Percentiles rank a stretch among this genome's conserved stretches.
Evolutionary conservation across 2,888 invertebrate species (phyloP).

Genomic region (Apocheima hispidaria): DNA sequence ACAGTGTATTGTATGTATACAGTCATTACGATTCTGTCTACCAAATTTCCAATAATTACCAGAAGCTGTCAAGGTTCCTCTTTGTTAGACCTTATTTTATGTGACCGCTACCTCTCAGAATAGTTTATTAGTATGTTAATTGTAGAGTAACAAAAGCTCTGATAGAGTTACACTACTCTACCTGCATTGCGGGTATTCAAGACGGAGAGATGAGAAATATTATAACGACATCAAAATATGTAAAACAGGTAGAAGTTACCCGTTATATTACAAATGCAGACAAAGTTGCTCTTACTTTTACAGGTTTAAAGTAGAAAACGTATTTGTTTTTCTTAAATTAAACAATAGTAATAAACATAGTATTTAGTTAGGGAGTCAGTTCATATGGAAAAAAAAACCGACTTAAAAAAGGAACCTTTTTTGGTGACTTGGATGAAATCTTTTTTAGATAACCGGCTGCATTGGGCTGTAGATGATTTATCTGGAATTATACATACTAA

Average conservation of each 20-base stretch:
- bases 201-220: constrained; percentile 40
- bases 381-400: too few species aligned
- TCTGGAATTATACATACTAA: too few species aligned
- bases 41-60: not conserved
- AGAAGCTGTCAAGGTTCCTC: not conserved
- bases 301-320: too few species aligned
- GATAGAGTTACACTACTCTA: constrained; percentile 51
- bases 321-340: too few species aligned
- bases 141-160: constrained; percentile 45
- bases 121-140: constrained; percentile 49
- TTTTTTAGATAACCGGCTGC: too few species aligned
- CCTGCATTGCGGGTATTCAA: constrained; percentile 60
- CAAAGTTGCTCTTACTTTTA: not conserved
- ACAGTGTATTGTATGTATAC: too few species aligned
- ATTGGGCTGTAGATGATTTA: too few species aligned
- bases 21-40: too few species aligned
- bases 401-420: too few species aligned
- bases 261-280: not conserved
- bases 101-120: constrained; percentile 16
- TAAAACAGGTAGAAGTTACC: constrained; percentile 5
- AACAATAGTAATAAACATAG: too few species aligned
- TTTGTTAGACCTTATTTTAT: not conserved
- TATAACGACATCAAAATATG: constrained; percentile 26
- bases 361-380: too few species aligned
- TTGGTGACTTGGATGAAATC: too few species aligned